Percentiles rank a stretch among this genome's conserved stretches.
Evolutionary conservation across 1,140 invertebrate genomes (phyloP).

Genomic region (Papilio machaon): DNA sequence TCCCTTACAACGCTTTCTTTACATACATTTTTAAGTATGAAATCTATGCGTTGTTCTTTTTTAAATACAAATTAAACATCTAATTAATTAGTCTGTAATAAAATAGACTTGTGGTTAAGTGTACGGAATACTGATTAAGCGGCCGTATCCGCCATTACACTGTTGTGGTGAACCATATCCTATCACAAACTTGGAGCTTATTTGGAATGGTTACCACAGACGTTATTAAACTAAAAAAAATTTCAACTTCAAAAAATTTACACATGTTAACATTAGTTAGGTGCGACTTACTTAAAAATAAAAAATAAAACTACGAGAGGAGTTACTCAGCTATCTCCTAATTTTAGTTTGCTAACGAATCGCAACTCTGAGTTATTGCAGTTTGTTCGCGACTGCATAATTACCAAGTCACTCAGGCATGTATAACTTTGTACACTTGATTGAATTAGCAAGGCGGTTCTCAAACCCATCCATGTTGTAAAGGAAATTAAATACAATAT

Average conservation of each 20-base stretch:
- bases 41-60: not conserved
- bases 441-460: not conserved
- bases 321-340: not conserved
- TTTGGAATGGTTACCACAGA: not conserved
- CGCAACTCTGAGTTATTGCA: not conserved
- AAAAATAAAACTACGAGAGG: not conserved
- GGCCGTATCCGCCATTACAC: too few species aligned
- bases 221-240: not conserved
- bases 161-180: too few species aligned
- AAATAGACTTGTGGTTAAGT: too few species aligned
- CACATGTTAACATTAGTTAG: not conserved
- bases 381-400: conserved; percentile 18
- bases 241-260: not conserved
- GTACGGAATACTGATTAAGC: too few species aligned
- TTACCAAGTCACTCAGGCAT: conserved; percentile 2
- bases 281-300: not conserved
- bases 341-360: conserved; percentile 4
- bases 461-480: not conserved
- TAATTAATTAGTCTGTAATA: not conserved
- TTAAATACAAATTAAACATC: not conserved
- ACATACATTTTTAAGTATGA: not conserved
- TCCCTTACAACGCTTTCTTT: conserved; percentile 31
- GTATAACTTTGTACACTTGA: not conserved
- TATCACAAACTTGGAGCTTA: too few species aligned
- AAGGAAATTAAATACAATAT: not conserved